Percentiles rank a stretch among this genome's conserved stretches.
Conservation (phyloP, 2,888 invertebrate genomes). For the Ennomos fuscantarius region DNA sequence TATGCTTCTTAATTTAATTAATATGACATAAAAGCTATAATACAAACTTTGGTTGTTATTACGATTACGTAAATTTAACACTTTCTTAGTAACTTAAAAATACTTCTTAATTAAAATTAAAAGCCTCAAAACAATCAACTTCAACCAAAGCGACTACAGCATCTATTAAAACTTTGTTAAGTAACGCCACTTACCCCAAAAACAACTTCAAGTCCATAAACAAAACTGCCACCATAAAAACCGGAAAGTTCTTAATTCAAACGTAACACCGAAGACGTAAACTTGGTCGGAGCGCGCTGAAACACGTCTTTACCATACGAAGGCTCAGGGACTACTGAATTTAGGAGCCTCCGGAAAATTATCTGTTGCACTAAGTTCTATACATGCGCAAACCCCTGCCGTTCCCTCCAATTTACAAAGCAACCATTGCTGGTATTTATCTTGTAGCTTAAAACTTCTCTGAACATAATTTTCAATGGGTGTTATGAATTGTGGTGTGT, state of each 20-base stretch:
- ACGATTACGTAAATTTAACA: too few relatives aligned
- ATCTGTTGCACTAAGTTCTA: conserved; percentile 62
- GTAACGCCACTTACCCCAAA: conserved; percentile 48
- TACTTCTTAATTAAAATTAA: conserved; percentile 28
- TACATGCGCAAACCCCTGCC: conserved; percentile 63
- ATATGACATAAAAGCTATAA: too few relatives aligned
- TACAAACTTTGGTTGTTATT: too few relatives aligned
- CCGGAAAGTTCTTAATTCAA: conserved; percentile 48
- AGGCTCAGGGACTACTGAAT: conserved; percentile 60
- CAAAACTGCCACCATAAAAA: conserved; percentile 53
- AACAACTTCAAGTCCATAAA: conserved; percentile 50
- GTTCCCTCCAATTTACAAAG: conserved; percentile 29
- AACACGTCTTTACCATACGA: conserved; percentile 50
- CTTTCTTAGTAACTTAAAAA: conserved; percentile 12
- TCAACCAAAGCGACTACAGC: conserved; percentile 30
- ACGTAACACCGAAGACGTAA: conserved; percentile 56
- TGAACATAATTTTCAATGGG: conserved; percentile 40
- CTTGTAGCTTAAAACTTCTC: neutral
- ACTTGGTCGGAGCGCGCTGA: conserved; percentile 48
- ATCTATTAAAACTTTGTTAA: conserved; percentile 39
- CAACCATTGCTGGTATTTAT: conserved; percentile 43
- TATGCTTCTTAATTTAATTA: too few relatives aligned
- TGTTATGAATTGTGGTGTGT: conserved; percentile 10
- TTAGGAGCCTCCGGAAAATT: conserved; percentile 54
- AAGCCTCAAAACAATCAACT: conserved; percentile 26